Percentiles rank a stretch among this genome's conserved stretches.
Conservation (phyloP, 2,888 invertebrate species). For the Agonopterix subpropinquella region DNA sequence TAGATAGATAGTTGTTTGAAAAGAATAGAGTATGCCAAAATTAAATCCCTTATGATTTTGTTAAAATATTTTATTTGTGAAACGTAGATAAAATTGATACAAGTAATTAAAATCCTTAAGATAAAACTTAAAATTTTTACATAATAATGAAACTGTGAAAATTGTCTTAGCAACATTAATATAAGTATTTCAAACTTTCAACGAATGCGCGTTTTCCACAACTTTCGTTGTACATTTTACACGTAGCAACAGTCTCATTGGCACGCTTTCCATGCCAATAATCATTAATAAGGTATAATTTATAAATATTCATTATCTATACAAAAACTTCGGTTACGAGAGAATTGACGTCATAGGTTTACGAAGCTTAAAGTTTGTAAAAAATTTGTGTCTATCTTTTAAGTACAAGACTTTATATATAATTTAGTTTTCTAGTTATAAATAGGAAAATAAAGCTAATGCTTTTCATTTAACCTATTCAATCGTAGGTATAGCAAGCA, state of each 20-base stretch:
- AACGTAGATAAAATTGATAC: constrained; percentile 76
- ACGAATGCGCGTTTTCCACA: constrained; percentile 49
- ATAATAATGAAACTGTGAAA: constrained; percentile 69
- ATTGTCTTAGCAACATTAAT: constrained; percentile 63
- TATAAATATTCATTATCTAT: constrained; percentile 34
- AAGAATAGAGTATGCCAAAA: background rate
- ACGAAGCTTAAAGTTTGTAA: constrained; percentile 56
- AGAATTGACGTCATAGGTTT: constrained; percentile 67
- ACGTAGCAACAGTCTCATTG: constrained; percentile 52
- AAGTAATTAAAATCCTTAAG: constrained; percentile 74
- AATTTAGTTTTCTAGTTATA: constrained; percentile 19
- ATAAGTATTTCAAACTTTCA: constrained; percentile 40
- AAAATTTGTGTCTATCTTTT: constrained; percentile 44
- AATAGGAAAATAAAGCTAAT: constrained; percentile 51
- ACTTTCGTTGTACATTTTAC: constrained; percentile 40
- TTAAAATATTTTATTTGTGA: constrained; percentile 75
- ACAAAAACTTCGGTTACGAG: constrained; percentile 56
- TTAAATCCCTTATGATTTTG: constrained; percentile 40
- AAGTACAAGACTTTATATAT: constrained; percentile 16
- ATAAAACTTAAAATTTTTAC: constrained; percentile 67
- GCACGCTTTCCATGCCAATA: constrained; percentile 52
- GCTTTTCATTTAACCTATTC: constrained; percentile 23
- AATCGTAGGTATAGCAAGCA: constrained; percentile 26
- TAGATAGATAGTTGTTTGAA: too few relatives aligned
- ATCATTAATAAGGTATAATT: constrained; percentile 33